These are phyloP conservation scores for Bursaphelenchus okinawaensis DNA, from an alignment of 2,888 invertebrate species.

Conservation along the genomic window DNA sequence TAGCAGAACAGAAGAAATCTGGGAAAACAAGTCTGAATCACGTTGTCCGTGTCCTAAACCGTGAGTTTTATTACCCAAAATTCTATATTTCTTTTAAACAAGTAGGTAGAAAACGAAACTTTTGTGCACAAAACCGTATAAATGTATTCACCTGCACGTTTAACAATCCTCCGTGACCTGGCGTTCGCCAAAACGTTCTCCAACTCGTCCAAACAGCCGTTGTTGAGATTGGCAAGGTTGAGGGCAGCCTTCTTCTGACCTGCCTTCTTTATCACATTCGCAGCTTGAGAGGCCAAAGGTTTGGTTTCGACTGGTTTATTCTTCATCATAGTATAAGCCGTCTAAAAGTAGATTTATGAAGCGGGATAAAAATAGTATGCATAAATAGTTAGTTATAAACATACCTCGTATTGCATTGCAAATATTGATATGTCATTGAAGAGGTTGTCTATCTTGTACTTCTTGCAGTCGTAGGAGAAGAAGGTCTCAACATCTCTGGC, in stretches of 20 bases:
- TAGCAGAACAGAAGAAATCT: background rate
- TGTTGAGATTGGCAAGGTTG: background rate
- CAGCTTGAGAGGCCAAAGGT: background rate
- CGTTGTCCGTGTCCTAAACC: background rate
- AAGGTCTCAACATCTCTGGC: constrained; percentile 18
- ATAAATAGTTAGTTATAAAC: background rate
- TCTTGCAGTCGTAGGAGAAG: constrained; percentile 29
- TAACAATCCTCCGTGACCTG: background rate
- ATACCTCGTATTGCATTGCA: constrained; percentile 26
- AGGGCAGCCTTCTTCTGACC: background rate
- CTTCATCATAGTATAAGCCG: background rate
- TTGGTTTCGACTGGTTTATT: background rate
- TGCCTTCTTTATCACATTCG: background rate
- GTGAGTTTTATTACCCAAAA: background rate
- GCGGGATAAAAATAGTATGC: background rate
- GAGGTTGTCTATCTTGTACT: constrained; percentile 27
- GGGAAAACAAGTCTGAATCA: background rate
- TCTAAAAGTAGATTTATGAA: background rate
- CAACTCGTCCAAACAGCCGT: background rate
- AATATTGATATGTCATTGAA: constrained; percentile 23
- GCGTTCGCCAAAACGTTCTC: background rate
- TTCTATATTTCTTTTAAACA: background rate
- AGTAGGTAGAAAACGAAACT: too few relatives aligned
- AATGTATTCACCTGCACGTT: too few relatives aligned
- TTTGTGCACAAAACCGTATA: too few relatives aligned